A percentile compares a stretch with the other conserved stretches of the same genome.
Evolutionary conservation across 2,797 vertebrate species (phyloP).

Genomic region (Poeciliopsis presidionis): DNA sequence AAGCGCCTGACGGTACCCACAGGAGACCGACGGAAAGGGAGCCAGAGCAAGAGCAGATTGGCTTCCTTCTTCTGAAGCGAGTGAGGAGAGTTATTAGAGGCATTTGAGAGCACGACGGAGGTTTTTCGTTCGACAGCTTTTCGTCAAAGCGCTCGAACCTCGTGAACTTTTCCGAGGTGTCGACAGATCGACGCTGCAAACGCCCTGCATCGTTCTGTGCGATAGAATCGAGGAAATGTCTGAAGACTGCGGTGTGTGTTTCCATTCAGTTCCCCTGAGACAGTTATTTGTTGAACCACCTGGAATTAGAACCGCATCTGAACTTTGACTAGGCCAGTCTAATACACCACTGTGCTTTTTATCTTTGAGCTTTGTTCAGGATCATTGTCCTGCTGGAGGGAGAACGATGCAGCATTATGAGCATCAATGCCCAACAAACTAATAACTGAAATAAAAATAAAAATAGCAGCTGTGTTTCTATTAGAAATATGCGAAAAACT

Average conservation of each 20-base stretch:
- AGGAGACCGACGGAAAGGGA: not conserved
- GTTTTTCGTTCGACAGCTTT: not conserved
- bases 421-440: not conserved
- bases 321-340: not conserved
- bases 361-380: not conserved
- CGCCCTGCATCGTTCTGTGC: not conserved
- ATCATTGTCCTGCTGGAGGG: not conserved
- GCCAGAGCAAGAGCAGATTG: not conserved
- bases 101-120: not conserved
- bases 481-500: too few species aligned
- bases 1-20: not conserved
- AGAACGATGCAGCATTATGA: not conserved
- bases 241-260: not conserved
- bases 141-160: not conserved
- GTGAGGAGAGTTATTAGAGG: not conserved
- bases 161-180: not conserved
- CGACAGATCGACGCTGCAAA: not conserved
- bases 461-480: too few species aligned
- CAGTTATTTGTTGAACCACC: not conserved
- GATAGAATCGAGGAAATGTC: not conserved
- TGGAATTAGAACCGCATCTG: not conserved
- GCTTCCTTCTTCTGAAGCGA: not conserved
- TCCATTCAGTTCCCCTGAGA: not conserved
- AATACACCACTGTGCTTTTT: not conserved
- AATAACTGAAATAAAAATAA: not conserved